These are phyloP conservation scores for Columba livia DNA, from an alignment of 2,113 vertebrate genomes.

Conservation along the genomic window DNA sequence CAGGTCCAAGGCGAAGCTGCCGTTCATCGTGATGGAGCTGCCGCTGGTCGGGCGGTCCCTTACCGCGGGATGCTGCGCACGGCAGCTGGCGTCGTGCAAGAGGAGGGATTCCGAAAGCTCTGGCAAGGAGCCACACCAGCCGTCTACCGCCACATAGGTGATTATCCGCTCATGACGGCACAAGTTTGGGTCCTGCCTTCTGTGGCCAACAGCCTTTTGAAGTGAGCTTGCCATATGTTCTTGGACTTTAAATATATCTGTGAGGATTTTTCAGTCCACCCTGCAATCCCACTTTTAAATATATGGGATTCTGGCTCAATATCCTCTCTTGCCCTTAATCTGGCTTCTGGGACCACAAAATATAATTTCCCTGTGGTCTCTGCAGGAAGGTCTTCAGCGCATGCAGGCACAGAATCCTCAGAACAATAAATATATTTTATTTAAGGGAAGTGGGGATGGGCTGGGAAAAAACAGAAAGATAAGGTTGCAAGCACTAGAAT, in stretches of 20 bases:
- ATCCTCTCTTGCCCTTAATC: not conserved
- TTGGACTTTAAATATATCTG: not conserved
- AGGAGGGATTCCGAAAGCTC: slow-evolving; percentile 82
- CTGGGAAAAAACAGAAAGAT: not conserved
- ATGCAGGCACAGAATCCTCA: not conserved
- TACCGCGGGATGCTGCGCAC: slow-evolving; percentile 83
- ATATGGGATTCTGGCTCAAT: not conserved
- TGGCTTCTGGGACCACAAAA: not conserved
- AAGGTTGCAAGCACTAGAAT: not conserved
- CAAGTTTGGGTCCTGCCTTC: not conserved
- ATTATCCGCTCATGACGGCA: not conserved
- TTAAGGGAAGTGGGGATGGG: not conserved
- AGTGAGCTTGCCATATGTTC: not conserved
- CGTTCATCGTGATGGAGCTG: not conserved
- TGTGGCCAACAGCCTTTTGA: not conserved
- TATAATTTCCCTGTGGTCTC: not conserved
- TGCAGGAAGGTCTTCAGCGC: not conserved
- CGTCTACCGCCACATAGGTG: slow-evolving; percentile 87
- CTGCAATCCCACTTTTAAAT: not conserved
- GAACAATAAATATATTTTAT: not conserved
- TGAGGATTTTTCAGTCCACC: not conserved
- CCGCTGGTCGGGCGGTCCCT: not conserved
- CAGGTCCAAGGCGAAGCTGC: slow-evolving; percentile 86
- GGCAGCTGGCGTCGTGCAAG: slow-evolving; percentile 76
- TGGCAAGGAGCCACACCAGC: slow-evolving; percentile 87